Evolutionary conservation across 2,113 vertebrate genomes (phyloP).

Genomic region (Colaptes auratus): DNA sequence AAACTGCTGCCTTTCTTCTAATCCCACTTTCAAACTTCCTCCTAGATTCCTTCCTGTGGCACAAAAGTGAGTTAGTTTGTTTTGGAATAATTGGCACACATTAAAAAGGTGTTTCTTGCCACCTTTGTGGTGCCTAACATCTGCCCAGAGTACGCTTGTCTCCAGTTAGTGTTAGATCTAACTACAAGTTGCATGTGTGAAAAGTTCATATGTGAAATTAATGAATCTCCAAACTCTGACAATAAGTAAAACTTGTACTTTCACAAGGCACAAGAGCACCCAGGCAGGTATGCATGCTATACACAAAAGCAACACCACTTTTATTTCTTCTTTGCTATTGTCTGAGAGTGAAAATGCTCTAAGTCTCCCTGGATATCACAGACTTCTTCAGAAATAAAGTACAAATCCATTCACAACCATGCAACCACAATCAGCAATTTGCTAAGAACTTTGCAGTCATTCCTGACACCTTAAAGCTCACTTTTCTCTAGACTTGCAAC

Average conservation of each 20-base stretch:
- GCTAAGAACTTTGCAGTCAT: conserved; percentile 35
- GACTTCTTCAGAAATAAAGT: neutral
- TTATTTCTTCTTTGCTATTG: neutral
- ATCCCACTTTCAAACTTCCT: no score
- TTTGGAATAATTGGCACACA: no score
- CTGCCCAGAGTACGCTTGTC: neutral
- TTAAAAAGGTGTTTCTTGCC: neutral
- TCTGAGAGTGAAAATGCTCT: neutral
- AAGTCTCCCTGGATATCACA: conserved; percentile 7
- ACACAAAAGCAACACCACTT: neutral
- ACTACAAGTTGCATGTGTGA: neutral
- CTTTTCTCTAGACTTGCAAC: conserved; percentile 41
- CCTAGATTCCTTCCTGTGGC: no score
- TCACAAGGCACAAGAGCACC: neutral
- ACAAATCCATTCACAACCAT: neutral
- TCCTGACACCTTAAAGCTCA: conserved; percentile 37
- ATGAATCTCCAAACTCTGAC: neutral
- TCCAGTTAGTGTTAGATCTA: neutral
- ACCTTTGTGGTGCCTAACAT: neutral
- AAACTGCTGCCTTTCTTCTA: no score
- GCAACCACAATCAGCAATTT: neutral
- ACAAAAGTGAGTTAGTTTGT: no score
- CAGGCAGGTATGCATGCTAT: neutral
- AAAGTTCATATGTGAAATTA: neutral
- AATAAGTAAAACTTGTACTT: fast-evolving